Percentiles rank a stretch among this genome's conserved stretches.
These are phyloP conservation scores for Polyergus mexicanus DNA, from an alignment of 1,140 invertebrate species.

Conservation along the genomic window DNA sequence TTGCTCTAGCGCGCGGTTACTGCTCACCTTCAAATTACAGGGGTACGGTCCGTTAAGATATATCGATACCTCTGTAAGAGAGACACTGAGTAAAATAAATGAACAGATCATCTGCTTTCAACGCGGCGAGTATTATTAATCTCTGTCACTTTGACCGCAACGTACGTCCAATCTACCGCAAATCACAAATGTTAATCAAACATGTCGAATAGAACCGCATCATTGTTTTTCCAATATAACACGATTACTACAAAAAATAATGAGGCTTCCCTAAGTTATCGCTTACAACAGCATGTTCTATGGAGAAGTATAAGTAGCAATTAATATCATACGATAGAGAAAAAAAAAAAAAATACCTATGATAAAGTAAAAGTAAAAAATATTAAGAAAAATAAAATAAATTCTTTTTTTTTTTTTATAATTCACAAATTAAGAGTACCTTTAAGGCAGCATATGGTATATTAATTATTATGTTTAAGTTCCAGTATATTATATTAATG, in stretches of 20 bases:
- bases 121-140: conserved; percentile 25
- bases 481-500: conserved; percentile 5
- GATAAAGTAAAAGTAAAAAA: background rate
- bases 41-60: conserved; percentile 9
- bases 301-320: background rate
- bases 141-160: background rate
- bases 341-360: background rate
- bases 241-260: background rate
- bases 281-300: background rate
- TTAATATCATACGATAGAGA: background rate
- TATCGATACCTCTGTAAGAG: background rate
- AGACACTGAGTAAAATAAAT: background rate
- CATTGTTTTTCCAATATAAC: background rate
- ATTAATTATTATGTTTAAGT: conserved; percentile 4
- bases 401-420: background rate
- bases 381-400: background rate
- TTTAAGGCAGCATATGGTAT: background rate
- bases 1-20: conserved; percentile 4
- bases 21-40: conserved; percentile 32
- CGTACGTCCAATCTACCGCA: background rate
- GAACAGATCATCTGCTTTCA: conserved; percentile 2
- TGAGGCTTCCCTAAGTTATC: background rate
- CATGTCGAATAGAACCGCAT: background rate
- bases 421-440: background rate
- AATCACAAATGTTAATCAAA: conserved; percentile 26